These are phyloP conservation scores for Chaetodon trifasciatus DNA, from an alignment of 2,797 vertebrate genomes.

Conservation along the genomic window DNA sequence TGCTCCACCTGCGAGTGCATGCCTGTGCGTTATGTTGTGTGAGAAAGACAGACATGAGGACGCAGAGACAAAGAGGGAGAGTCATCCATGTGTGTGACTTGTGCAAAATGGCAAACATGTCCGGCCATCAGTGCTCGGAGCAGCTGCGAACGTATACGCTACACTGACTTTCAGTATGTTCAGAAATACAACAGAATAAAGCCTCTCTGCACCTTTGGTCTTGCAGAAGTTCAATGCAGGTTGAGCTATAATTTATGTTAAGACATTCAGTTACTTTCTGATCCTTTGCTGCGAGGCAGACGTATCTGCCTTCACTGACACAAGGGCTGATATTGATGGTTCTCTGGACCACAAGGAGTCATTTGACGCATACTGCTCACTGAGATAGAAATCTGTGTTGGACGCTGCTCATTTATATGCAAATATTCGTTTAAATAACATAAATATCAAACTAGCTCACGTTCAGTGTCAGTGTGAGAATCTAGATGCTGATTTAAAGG, in stretches of 20 bases:
- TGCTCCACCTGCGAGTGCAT: conserved; percentile 65
- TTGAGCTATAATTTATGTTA: conserved; percentile 34
- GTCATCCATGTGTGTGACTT: conserved; percentile 72
- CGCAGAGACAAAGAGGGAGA: conserved; percentile 66
- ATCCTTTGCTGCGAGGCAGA: conserved; percentile 27
- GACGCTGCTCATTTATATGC: conserved; percentile 45
- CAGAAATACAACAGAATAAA: conserved; percentile 48
- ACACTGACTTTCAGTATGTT: conserved; percentile 67
- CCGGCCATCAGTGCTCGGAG: conserved; percentile 62
- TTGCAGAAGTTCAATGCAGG: conserved; percentile 46
- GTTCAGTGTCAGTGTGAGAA: conserved; percentile 13
- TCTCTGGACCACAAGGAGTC: conserved; percentile 46
- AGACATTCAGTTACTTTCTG: conserved; percentile 21
- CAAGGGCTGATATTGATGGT: conserved; percentile 47
- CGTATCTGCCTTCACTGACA: conserved; percentile 32
- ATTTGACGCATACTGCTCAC: conserved; percentile 39
- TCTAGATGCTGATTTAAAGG: conserved; percentile 35
- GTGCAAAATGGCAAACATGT: conserved; percentile 71
- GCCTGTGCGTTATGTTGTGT: conserved; percentile 32
- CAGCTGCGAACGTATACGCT: conserved; percentile 72
- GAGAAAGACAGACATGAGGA: conserved; percentile 52
- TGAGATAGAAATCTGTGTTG: conserved; percentile 22
- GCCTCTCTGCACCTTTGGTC: conserved; percentile 49
- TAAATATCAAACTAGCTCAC: conserved; percentile 11
- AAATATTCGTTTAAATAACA: conserved; percentile 37